Evolutionary conservation across 2,797 vertebrate genomes (phyloP).

Genomic region (Notolabrus celidotus): DNA sequence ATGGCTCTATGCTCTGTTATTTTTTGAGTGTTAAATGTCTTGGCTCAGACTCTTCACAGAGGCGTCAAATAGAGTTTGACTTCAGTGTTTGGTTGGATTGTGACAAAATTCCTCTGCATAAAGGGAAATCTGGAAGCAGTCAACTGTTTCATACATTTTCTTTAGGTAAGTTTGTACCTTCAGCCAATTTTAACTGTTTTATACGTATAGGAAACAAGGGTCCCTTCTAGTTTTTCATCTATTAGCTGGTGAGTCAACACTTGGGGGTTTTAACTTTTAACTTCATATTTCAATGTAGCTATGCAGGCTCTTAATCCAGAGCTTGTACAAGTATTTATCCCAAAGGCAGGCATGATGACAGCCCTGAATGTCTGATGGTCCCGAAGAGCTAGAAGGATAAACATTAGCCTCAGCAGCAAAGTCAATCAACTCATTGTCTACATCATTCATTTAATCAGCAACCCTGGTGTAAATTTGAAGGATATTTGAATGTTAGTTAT

Average conservation of each 20-base stretch:
- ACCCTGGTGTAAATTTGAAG: neutral
- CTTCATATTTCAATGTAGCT: conserved; percentile 20
- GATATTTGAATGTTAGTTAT: conserved; percentile 15
- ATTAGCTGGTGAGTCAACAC: conserved; percentile 25
- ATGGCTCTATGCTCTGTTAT: neutral
- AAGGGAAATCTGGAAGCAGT: conserved; percentile 11
- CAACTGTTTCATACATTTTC: neutral
- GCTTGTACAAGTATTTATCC: conserved; percentile 34
- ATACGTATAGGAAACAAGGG: no score
- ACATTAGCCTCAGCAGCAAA: conserved; percentile 5
- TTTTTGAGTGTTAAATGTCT: no score
- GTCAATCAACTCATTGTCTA: conserved; percentile 10
- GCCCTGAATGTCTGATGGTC: conserved; percentile 45
- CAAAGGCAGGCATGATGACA: conserved; percentile 55
- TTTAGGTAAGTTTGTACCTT: no score
- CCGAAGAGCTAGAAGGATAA: conserved; percentile 22
- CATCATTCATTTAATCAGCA: conserved; percentile 16
- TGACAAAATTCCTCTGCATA: neutral
- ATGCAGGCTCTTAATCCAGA: conserved; percentile 27
- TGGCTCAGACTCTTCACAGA: no score
- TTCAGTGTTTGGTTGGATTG: neutral
- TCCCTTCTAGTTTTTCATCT: neutral
- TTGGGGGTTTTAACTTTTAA: conserved; percentile 4
- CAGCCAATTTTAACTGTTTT: no score
- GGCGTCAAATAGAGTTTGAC: no score